These are phyloP conservation scores for Trididemnum miniatum DNA, from an alignment of 23 tunicate genomes.

Conservation along the genomic window DNA sequence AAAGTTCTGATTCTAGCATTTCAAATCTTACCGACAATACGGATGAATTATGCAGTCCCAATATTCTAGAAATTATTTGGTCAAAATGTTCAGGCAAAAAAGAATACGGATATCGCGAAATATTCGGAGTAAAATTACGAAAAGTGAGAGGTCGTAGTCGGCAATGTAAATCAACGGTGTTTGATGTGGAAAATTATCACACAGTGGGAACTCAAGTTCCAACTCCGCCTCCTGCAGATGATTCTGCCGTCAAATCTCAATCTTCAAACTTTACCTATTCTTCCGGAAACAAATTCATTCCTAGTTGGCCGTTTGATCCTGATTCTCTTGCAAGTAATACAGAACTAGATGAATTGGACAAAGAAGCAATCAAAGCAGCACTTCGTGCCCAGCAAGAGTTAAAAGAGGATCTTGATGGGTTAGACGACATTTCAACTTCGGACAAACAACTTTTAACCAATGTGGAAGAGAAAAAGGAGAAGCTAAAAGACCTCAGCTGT, in stretches of 20 bases:
- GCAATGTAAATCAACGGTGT: constrained; percentile 29
- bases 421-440: not conserved
- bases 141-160: constrained; percentile 30
- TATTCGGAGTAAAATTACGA: constrained; percentile 54
- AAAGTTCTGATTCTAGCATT: constrained; percentile 34
- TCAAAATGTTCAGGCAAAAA: constrained; percentile 19
- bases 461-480: not conserved
- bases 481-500: not conserved
- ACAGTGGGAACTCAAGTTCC: constrained; percentile 53
- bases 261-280: not conserved
- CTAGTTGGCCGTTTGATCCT: constrained; percentile 93
- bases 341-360: constrained; percentile 68
- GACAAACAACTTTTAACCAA: not conserved
- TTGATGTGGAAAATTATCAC: constrained; percentile 2
- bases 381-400: constrained; percentile 46
- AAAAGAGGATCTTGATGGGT: not conserved
- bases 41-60: constrained; percentile 65
- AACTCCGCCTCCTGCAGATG: constrained; percentile 39
- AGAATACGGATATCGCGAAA: constrained; percentile 39
- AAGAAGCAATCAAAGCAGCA: constrained; percentile 61
- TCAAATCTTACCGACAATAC: constrained; percentile 78
- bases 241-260: not conserved
- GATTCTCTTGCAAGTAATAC: constrained; percentile 33
- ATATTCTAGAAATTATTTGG: constrained; percentile 71
- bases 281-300: constrained; percentile 40